These are phyloP conservation scores for Epinephelus moara DNA, from an alignment of 2,113 vertebrate species.

Conservation along the genomic window DNA sequence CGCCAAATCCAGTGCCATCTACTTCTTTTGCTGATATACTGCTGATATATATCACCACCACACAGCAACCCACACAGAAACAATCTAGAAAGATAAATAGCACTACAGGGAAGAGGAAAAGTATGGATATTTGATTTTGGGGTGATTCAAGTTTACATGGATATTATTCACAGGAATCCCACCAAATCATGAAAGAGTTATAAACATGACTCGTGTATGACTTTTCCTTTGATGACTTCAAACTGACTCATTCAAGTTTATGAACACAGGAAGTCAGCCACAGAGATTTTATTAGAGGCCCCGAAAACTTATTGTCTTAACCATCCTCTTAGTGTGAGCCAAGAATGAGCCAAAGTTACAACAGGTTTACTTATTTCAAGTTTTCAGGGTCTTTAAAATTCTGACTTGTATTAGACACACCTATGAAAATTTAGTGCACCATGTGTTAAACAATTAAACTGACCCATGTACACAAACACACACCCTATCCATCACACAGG, in stretches of 20 bases:
- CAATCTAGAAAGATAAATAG: too few relatives aligned
- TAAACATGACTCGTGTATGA: not conserved
- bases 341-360: not conserved
- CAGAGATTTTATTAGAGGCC: not conserved
- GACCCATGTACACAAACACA: conserved; percentile 28
- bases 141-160: too few relatives aligned
- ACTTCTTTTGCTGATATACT: too few relatives aligned
- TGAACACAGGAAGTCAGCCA: not conserved
- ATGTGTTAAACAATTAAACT: conserved; percentile 4
- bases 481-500: conserved; percentile 28
- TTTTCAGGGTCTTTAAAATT: not conserved
- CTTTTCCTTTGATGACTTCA: not conserved
- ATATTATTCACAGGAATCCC: not conserved
- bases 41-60: too few relatives aligned
- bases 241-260: not conserved
- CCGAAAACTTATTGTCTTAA: not conserved
- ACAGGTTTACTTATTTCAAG: not conserved
- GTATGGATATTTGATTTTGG: too few relatives aligned
- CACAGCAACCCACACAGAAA: too few relatives aligned
- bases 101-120: too few relatives aligned
- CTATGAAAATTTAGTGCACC: not conserved
- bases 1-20: too few relatives aligned
- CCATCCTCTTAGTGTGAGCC: not conserved
- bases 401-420: not conserved
- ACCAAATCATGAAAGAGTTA: not conserved